Evolutionary conservation across 2,888 invertebrate genomes (phyloP).

Genomic region (Drosophila cognata): DNA sequence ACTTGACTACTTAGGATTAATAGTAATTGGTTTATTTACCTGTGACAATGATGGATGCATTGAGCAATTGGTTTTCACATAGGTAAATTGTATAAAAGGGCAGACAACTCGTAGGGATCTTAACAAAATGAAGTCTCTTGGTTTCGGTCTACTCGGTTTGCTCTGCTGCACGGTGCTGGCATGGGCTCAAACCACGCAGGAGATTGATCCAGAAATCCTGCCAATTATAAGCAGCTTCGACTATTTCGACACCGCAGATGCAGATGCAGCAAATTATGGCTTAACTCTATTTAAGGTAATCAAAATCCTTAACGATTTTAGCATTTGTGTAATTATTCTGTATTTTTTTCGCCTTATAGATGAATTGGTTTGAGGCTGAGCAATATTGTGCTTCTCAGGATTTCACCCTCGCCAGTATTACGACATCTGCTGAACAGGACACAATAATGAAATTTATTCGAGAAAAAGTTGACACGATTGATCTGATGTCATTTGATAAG

Average conservation of each 20-base stretch:
- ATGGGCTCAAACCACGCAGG: not conserved
- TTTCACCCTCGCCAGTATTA: slow-evolving; percentile 5
- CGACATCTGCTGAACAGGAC: not conserved
- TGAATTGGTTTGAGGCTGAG: slow-evolving; percentile 23
- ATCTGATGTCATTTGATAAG: not conserved
- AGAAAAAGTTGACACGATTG: not conserved
- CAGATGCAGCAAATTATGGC: accelerated
- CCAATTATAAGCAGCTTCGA: not conserved
- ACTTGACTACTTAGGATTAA: not conserved
- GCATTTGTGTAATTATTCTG: too few relatives aligned
- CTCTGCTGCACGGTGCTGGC: slow-evolving; percentile 19
- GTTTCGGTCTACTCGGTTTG: slow-evolving; percentile 2
- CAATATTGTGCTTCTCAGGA: not conserved
- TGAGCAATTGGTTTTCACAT: not conserved
- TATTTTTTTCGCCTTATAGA: not conserved
- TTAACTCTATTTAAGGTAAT: slow-evolving; percentile 11
- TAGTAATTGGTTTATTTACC: not conserved
- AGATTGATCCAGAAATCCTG: not conserved
- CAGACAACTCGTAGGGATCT: accelerated
- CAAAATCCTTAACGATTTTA: not conserved
- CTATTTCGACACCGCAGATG: not conserved
- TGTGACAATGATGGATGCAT: slow-evolving; percentile 45
- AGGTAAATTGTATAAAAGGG: slow-evolving; percentile 14
- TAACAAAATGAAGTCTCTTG: slow-evolving; percentile 27
- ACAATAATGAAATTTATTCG: not conserved